Percentiles rank a stretch among this genome's conserved stretches.
These are phyloP conservation scores for Reticulitermes speratus DNA, from an alignment of 1,140 invertebrate species.

Conservation along the genomic window DNA sequence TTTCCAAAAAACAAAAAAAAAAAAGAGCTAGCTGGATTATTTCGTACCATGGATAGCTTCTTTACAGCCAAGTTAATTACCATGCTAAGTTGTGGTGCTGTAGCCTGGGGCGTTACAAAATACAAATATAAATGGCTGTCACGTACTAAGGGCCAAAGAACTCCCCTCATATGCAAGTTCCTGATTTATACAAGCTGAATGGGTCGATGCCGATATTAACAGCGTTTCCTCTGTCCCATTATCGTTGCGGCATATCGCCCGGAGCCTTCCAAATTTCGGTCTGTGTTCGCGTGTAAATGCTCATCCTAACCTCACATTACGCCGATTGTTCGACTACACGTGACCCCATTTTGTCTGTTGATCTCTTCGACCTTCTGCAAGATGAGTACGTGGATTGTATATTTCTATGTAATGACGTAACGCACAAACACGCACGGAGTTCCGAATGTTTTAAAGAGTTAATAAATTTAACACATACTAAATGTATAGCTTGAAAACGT, in stretches of 20 bases:
- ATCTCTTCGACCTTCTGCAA: background rate
- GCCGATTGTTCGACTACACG: background rate
- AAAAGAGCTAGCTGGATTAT: background rate
- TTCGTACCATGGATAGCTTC: background rate
- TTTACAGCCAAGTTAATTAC: background rate
- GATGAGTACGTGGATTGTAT: background rate
- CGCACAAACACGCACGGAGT: too few species aligned
- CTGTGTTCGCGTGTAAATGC: too few species aligned
- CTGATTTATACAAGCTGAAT: constrained; percentile 5
- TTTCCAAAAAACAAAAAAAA: background rate
- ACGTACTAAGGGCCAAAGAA: background rate
- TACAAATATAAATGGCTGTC: background rate
- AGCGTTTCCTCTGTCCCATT: background rate
- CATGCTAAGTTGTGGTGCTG: background rate
- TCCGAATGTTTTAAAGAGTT: too few species aligned
- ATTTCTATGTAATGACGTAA: too few species aligned
- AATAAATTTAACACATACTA: too few species aligned
- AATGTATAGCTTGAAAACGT: too few species aligned
- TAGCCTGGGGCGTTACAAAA: background rate
- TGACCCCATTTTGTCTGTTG: background rate
- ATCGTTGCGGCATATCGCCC: background rate
- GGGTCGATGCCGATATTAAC: background rate
- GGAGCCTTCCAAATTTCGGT: background rate
- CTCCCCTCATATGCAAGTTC: background rate
- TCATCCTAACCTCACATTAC: background rate